Conservation (phyloP, 2,113 vertebrate species). For the Spilogale gracilis region DNA sequence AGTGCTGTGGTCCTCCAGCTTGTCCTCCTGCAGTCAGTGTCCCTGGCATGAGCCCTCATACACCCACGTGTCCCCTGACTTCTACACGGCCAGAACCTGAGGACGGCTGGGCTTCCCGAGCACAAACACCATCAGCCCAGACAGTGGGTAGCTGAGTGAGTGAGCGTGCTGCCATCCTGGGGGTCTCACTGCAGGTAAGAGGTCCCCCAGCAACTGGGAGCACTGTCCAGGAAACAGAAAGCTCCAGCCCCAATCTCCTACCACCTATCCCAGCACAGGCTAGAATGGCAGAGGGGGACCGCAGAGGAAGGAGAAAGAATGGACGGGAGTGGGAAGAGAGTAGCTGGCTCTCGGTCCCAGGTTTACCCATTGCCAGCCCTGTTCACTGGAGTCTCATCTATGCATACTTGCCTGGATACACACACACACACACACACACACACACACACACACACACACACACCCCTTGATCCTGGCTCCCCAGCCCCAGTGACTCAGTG, state of each 20-base stretch:
- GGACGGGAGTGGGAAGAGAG: no score
- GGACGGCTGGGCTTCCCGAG: not conserved
- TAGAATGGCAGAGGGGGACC: not conserved
- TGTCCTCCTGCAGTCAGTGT: not conserved
- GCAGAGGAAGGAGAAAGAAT: not conserved
- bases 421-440: not conserved
- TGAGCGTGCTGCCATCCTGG: not conserved
- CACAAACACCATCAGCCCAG: not conserved
- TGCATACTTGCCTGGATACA: not conserved
- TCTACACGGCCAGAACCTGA: not conserved
- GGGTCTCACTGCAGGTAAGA: no score
- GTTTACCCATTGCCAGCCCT: not conserved
- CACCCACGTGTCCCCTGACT: not conserved
- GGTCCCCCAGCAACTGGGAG: no score
- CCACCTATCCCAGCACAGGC: not conserved
- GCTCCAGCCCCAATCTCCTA: not conserved
- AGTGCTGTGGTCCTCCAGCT: rapidly evolving
- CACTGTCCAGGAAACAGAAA: not conserved
- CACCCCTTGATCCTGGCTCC: not conserved
- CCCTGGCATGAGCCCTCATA: not conserved
- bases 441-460: not conserved
- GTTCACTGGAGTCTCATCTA: not conserved
- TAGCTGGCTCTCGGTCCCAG: not conserved
- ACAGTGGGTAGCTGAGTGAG: no score
- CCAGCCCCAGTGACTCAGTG: not conserved